Base-by-base conservation (phyloP, 2,888 invertebrate genomes). In the Himalopsyche kuldschensis region DNA sequence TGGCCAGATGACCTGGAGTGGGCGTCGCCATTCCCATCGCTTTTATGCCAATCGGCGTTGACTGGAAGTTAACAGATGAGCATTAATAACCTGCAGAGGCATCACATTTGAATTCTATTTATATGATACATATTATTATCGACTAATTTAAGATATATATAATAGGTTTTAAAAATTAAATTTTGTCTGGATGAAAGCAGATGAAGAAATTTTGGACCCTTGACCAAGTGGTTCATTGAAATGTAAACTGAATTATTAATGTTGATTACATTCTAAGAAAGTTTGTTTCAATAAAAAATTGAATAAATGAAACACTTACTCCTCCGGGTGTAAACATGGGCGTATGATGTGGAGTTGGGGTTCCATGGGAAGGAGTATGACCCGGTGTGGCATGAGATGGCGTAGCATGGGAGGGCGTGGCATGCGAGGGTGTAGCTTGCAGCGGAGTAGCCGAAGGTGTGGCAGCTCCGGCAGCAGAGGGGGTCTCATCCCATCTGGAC, bases 1-100 rank as follows among this genome's bases (percentile, higher is more conserved):
- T 97, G 86, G 98, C 96, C 85, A 99, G 92, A 88, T 99, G 98
- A 24, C 97, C 97, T 0, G 99, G 98, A 0, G 98, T 98, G 0
- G 99, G 99, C 0, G 99, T 99, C 2, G 98, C 97, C 96, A 99
- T 96, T 0, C 95, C 98, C 99, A 99, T 99, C 0, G 99, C 99
- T 90, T 98, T 98, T 2, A 96, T 94, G 63, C 98, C 98, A 24
- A 97, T 95, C 0, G 98, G 97, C 5, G 98, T 97, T 30, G 95
- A 92, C 89, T 92, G 87, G 11, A 85, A 82, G 69, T 20, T 69
- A 78, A 78, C 30, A 31, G 6, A 17, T 55, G 1, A 79, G 15
- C 2, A 24, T 6, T 48, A 20, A 4, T 20, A 15, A 41, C 15
- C 11, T 41, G 6, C 11, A 41, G 15, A 11, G 15, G 41, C 41